Conservation (phyloP, 2,888 invertebrate genomes). For the Zaprionus bogoriensis region DNA sequence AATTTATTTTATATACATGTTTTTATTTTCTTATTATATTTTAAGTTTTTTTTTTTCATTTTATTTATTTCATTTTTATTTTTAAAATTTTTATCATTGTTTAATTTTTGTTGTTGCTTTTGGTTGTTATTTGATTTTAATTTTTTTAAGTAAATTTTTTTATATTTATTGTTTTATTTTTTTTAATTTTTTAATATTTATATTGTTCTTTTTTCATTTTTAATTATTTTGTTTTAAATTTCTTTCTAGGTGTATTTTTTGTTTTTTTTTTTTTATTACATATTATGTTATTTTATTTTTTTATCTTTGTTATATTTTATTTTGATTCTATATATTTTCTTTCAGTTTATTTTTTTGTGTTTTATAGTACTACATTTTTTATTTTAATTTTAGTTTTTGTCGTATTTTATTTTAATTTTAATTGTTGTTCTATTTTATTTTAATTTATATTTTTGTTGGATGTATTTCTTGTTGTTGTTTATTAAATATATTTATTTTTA, state of each 20-base stretch:
- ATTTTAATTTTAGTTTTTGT: neutral
- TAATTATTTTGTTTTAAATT: neutral
- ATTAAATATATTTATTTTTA: too few relatives aligned
- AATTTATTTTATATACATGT: neutral
- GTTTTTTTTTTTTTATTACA: neutral
- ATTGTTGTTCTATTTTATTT: neutral
- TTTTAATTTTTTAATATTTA: neutral
- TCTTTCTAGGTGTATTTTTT: too few relatives aligned
- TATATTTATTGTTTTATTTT: neutral
- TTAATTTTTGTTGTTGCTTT: too few relatives aligned
- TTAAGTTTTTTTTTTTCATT: neutral
- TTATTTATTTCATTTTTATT: too few relatives aligned
- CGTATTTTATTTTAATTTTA: too few relatives aligned
- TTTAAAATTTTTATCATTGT: neutral
- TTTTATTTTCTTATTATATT: too few relatives aligned
- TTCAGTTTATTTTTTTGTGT: too few relatives aligned
- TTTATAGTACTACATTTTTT: too few relatives aligned
- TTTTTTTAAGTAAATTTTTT: neutral
- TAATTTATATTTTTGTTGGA: neutral
- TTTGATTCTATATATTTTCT: neutral
- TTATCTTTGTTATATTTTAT: too few relatives aligned
- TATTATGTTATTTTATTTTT: neutral
- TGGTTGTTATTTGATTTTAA: too few relatives aligned
- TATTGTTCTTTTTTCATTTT: neutral
- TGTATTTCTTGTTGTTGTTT: too few relatives aligned